Evolutionary conservation across 2,888 invertebrate species (phyloP), one percentile per base, ranked within the genome.

Genomic region (Pantelozetes paolii): DNA sequence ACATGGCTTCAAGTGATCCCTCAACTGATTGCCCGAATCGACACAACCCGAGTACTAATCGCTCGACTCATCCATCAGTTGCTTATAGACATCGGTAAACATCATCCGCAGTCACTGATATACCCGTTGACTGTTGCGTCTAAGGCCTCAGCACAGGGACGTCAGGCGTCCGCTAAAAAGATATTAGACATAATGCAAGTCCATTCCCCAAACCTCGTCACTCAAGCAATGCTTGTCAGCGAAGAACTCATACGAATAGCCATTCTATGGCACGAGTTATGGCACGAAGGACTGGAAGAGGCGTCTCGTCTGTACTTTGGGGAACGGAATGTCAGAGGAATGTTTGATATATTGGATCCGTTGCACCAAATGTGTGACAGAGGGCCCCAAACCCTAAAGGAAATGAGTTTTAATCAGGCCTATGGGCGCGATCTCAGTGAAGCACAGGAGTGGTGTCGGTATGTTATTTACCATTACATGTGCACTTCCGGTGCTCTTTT

Each of bases 1-100:
- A 98, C 96, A 2, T 99, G 99, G 99, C 86, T 99, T 13, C 98
- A 99, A 86, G 72, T 99, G 0, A 97, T 99, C 78, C 99, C 99
- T 0, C 99, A 99, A 82, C 85, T 99, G 40, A 99, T 99, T 78
- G 98, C 99, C 0, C 87, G 99, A 72, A 97, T 99, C 76, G 99
- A 99, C 81, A 95, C 95, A 0, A 92, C 92, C 0, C 86, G 94
- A 45, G 89, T 89, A 72, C 83, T 94, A 72, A 96, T 98, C 0
- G 91, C 92, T 0, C 89, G 91, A 76, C 85, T 97, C 59, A 95
- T 99, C 76, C 93, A 95, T 81, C 90, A 94, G 80, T 85, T 99
- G 26, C 85, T 99, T 23, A 92, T 94, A 76, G 98, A 98, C 80
- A 95, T 99, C 76, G 97, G 98, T 8, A 97, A 97, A 82, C 90